Conservation (phyloP, 2,113 vertebrate genomes). For the Pygoscelis adeliae region DNA sequence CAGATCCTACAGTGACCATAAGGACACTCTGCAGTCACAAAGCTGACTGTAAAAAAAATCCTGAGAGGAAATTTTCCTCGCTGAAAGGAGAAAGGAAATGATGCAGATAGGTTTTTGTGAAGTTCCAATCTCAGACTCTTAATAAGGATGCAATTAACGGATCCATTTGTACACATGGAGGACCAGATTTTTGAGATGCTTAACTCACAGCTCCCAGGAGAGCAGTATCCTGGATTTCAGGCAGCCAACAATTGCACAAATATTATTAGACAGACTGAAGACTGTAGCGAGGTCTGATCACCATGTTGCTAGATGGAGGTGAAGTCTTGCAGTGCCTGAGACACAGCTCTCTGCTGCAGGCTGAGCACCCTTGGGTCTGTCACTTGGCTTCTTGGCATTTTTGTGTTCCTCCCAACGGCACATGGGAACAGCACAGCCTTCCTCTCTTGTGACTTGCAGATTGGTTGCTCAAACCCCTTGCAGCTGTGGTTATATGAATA, state of each 20-base stretch:
- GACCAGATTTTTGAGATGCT: background rate
- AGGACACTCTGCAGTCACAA: background rate
- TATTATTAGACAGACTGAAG: background rate
- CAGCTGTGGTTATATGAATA: background rate
- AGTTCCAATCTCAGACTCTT: background rate
- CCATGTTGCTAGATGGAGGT: background rate
- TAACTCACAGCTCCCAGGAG: background rate
- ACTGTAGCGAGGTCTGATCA: background rate
- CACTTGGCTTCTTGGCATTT: background rate
- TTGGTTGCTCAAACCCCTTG: background rate
- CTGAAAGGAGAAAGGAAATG: background rate
- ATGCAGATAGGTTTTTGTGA: background rate
- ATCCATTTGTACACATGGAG: background rate
- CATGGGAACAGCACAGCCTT: background rate
- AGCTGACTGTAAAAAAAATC: background rate
- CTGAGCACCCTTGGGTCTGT: background rate
- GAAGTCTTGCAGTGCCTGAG: background rate
- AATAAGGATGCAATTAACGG: background rate
- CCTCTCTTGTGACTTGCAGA: background rate
- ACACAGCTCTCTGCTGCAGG: background rate
- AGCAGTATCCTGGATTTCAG: background rate
- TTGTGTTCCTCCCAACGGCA: background rate
- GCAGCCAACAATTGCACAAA: background rate
- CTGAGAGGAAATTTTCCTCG: background rate
- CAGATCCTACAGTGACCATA: slow-evolving; percentile 14